These are phyloP conservation scores for Siphamia tubifer DNA, from an alignment of 2,113 vertebrate genomes.

Conservation along the genomic window DNA sequence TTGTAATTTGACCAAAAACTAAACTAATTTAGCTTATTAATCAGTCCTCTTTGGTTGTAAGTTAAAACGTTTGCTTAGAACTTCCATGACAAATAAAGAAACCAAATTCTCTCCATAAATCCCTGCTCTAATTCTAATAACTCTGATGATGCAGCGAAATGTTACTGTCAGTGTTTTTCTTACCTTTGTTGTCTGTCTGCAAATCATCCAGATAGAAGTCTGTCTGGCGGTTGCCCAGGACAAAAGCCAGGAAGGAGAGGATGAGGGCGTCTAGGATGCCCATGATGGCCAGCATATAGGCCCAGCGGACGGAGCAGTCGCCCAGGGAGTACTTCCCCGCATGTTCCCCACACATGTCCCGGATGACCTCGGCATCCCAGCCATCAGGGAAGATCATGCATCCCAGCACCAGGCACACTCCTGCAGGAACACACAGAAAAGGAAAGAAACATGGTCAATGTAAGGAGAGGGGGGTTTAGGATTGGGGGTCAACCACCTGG, in stretches of 20 bases:
- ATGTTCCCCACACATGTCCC: constrained; percentile 94
- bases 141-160: no score
- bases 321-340: constrained; percentile 95
- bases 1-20: no score
- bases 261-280: constrained; percentile 96
- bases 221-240: constrained; percentile 96
- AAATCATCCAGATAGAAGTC: constrained; percentile 94
- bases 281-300: constrained; percentile 96
- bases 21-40: no score
- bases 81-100: no score
- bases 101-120: no score
- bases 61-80: no score
- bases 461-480: not conserved
- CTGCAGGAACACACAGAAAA: constrained; percentile 69
- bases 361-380: constrained; percentile 96
- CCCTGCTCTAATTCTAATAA: no score
- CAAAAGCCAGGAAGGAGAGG: constrained; percentile 95
- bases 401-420: constrained; percentile 94
- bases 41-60: no score
- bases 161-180: not conserved
- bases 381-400: constrained; percentile 98
- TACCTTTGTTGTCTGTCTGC: constrained; percentile 95
- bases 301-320: constrained; percentile 95
- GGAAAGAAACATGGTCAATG: not conserved
- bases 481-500: no score